A percentile compares a stretch with the other conserved stretches of the same genome.
Evolutionary conservation across 2,797 vertebrate genomes (phyloP).

Genomic region (Danio tinwini): DNA sequence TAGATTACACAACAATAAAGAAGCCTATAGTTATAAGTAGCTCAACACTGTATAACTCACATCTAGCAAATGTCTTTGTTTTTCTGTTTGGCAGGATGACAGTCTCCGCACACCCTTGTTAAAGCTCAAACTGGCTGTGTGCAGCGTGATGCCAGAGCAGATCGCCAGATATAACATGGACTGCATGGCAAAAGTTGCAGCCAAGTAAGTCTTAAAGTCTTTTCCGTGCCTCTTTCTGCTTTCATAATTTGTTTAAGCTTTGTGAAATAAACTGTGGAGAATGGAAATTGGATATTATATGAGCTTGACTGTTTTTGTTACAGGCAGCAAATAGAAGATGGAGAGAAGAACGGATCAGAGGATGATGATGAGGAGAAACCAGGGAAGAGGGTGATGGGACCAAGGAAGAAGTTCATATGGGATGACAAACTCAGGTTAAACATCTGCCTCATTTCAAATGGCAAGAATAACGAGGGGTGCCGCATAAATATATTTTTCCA

Average conservation of each 20-base stretch:
- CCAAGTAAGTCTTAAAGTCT: slow-evolving; percentile 79
- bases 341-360: slow-evolving; percentile 86
- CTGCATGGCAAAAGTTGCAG: slow-evolving; percentile 87
- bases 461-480: background rate
- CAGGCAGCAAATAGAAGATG: slow-evolving; percentile 84
- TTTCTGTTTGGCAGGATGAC: slow-evolving; percentile 83
- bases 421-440: slow-evolving; percentile 86
- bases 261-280: background rate
- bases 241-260: background rate
- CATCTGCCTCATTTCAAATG: background rate
- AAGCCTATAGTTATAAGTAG: background rate
- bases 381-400: slow-evolving; percentile 86
- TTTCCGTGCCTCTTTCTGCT: background rate
- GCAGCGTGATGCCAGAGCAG: slow-evolving; percentile 95
- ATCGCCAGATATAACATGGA: slow-evolving; percentile 92
- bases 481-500: background rate
- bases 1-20: no score
- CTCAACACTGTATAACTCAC: background rate
- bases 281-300: slow-evolving; percentile 1
- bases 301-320: slow-evolving; percentile 35
- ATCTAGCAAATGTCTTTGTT: slow-evolving; percentile 6
- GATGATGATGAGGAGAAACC: slow-evolving; percentile 91
- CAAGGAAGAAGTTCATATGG: slow-evolving; percentile 90
- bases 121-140: slow-evolving; percentile 93
- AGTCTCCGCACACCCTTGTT: slow-evolving; percentile 89